Conservation (phyloP, 2,888 invertebrate species). For the Synanthedon andrenaeformis region DNA sequence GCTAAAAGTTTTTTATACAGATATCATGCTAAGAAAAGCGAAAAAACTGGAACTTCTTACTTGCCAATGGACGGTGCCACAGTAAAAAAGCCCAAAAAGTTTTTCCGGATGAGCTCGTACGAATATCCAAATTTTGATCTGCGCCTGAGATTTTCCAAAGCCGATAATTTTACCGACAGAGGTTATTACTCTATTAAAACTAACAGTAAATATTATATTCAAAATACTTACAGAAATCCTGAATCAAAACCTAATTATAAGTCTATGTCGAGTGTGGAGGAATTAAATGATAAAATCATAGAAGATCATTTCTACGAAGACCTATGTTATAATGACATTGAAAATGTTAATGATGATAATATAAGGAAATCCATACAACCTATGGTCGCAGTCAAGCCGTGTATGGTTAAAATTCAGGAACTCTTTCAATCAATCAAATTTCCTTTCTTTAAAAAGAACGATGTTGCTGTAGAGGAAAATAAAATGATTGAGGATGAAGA, state of each 20-base stretch:
- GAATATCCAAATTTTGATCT: slow-evolving; percentile 53
- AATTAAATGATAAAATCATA: slow-evolving; percentile 27
- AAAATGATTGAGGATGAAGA: slow-evolving; percentile 10
- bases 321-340: slow-evolving; percentile 44
- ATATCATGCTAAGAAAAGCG: slow-evolving; percentile 31
- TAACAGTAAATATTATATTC: slow-evolving; percentile 33
- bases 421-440: slow-evolving; percentile 48
- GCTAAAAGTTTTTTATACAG: slow-evolving; percentile 61
- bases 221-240: slow-evolving; percentile 32
- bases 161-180: slow-evolving; percentile 39
- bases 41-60: slow-evolving; percentile 42
- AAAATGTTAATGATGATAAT: slow-evolving; percentile 15
- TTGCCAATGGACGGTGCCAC: slow-evolving; percentile 50
- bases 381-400: slow-evolving; percentile 27
- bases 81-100: slow-evolving; percentile 32
- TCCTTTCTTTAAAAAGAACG: slow-evolving; percentile 46
- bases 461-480: slow-evolving; percentile 20
- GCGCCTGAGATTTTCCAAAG: slow-evolving; percentile 36
- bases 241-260: slow-evolving; percentile 44
- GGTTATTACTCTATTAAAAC: slow-evolving; percentile 56
- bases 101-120: slow-evolving; percentile 50
- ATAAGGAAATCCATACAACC: slow-evolving; percentile 4
- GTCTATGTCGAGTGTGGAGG: slow-evolving; percentile 37
- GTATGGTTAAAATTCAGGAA: slow-evolving; percentile 51
- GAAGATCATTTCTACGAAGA: slow-evolving; percentile 64